phyloP scores from a whole-genome alignment of 2,797 vertebrate species.

The Gallirallus australis region DNA sequence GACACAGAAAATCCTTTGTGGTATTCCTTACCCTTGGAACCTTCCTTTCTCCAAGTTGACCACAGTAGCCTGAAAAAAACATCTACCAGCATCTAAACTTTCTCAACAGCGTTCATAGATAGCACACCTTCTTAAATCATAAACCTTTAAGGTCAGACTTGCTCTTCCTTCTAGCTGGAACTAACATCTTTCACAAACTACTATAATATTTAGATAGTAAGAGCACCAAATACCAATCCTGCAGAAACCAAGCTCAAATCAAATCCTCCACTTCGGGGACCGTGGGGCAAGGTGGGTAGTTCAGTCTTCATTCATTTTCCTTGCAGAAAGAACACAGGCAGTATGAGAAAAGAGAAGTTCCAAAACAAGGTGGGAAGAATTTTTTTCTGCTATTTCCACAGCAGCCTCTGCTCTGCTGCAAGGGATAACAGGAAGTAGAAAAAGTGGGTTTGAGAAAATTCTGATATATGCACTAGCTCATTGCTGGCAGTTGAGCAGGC shows the following conservation, averaged over 20 bases:
- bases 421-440: not conserved
- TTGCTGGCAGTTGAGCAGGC: not conserved
- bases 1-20: not conserved
- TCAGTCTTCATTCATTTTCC: not conserved
- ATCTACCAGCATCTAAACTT: not conserved
- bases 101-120: not conserved
- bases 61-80: not conserved
- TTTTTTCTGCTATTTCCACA: not conserved
- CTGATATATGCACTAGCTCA: not conserved
- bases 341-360: constrained; percentile 33
- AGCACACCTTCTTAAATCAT: not conserved
- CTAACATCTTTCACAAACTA: not conserved
- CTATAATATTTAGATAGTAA: not conserved
- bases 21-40: not conserved
- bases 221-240: not conserved
- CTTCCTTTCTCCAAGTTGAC: not conserved
- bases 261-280: rapidly evolving
- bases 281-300: not conserved
- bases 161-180: not conserved
- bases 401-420: not conserved
- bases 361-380: not conserved
- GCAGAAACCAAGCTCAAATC: not conserved
- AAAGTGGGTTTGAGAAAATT: not conserved
- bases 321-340: not conserved
- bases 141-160: not conserved